Evolutionary conservation across 2,888 invertebrate genomes (phyloP).

Genomic region (Lagria hirta): DNA sequence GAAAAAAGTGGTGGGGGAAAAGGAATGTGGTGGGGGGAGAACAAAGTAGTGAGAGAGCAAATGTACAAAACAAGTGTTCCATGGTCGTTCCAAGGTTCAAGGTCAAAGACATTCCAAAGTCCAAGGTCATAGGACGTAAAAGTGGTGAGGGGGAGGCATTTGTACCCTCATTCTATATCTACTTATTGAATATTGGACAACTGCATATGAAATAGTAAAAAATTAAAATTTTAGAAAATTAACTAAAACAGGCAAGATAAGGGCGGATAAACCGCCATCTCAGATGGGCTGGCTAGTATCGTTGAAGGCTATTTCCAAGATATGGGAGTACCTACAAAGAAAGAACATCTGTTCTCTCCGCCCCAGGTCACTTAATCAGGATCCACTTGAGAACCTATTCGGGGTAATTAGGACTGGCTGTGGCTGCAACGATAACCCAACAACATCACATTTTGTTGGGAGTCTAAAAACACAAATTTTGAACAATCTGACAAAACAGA

Average conservation of each 20-base stretch:
- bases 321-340: slow-evolving; percentile 17
- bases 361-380: slow-evolving; percentile 29
- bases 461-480: slow-evolving; percentile 28
- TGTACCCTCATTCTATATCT: too few species aligned
- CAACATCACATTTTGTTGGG: slow-evolving; percentile 24
- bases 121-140: too few species aligned
- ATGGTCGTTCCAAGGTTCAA: too few species aligned
- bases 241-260: slow-evolving; percentile 14
- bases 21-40: too few species aligned
- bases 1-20: too few species aligned
- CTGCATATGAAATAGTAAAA: slow-evolving; percentile 11
- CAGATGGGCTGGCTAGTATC: slow-evolving; percentile 23
- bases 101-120: too few species aligned
- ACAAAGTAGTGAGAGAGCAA: too few species aligned
- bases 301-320: slow-evolving; percentile 14
- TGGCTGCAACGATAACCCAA: slow-evolving; percentile 30
- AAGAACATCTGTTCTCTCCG: slow-evolving; percentile 10
- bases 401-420: slow-evolving; percentile 26
- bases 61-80: too few species aligned
- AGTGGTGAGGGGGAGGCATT: too few species aligned
- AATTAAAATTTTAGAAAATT: slow-evolving; percentile 16
- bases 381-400: slow-evolving; percentile 30
- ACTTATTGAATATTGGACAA: too few species aligned
- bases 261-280: slow-evolving; percentile 16
- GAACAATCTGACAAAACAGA: slow-evolving; percentile 19